Evolutionary conservation across 2,113 vertebrate genomes (phyloP), one percentile per base, ranked within the genome.

Genomic region (Anarhynchus alexandrinus): DNA sequence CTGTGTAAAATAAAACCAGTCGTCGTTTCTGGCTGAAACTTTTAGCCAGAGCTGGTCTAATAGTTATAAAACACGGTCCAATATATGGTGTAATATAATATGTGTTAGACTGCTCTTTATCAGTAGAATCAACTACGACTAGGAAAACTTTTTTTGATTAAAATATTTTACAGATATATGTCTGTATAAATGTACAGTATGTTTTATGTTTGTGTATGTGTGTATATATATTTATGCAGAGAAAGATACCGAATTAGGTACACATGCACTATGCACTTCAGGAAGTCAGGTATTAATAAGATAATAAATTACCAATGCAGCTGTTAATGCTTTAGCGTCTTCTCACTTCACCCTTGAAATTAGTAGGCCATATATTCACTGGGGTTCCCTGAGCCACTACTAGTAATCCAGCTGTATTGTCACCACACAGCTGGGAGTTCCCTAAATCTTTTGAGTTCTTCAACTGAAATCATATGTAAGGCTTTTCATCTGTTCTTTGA

Each of bases 1-100:
- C 58, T 73, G 14, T 55, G 82, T 80, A 90, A 91, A 93, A 95
- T 70, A 69, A 96, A 96, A 70, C 27, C 66, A 83, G 57, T 58
- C 34, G 4, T 82, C 51, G 26, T 65, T 93, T 79, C 85, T 94
- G 87, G 73, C 57, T 93, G 71, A 71, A 79, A 52, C 26, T 82
- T 85, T 77, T 80, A 73, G 61, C 11, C 11, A 61, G 58, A 70
- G 12, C 18, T 83, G 9, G 36, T 43, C 62, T 58, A 81, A 38
- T 11, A 86, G 58, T 90, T 86, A 76, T 12, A 88, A 80, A 94
- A 77, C 43, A 30, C 43, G 19, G 43, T 43, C 57, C 23, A 49
- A 10, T 57, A 59, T 52, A 20, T 18, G 65, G 9, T 13, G 23
- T 27, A 85, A 73, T 34, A 64, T 22, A 72, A 55, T 67, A 47